Evolutionary conservation across 2,888 invertebrate genomes (phyloP).

Genomic region (Drosophila affinis): DNA sequence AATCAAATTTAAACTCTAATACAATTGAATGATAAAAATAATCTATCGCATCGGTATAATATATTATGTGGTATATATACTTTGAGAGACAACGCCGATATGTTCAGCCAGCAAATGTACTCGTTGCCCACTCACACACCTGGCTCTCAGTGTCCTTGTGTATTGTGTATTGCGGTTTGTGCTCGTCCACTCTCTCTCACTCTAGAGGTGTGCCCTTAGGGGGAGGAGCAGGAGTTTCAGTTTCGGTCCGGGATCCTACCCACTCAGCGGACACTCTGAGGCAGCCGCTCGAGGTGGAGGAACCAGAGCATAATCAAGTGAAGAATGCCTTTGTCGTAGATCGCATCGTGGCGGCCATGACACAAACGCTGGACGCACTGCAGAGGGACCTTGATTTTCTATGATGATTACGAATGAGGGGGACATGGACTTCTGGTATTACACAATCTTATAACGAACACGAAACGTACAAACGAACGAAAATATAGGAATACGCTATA

Average conservation of each 20-base stretch:
- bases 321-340: constrained; percentile 35
- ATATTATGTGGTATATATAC: constrained; percentile 21
- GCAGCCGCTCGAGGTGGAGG: neutral
- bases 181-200: constrained; percentile 40
- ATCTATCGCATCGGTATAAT: neutral
- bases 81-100: constrained; percentile 76
- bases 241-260: neutral
- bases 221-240: constrained; percentile 29
- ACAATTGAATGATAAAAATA: constrained; percentile 19
- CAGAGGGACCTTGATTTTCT: constrained; percentile 8
- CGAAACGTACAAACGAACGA: constrained; percentile 39
- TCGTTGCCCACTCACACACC: constrained; percentile 63
- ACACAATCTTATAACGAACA: constrained; percentile 44
- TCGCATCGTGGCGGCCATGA: constrained; percentile 31
- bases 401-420: neutral
- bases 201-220: constrained; percentile 11
- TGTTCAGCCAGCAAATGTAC: constrained; percentile 81
- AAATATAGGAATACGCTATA: constrained; percentile 50
- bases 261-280: neutral
- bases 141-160: constrained; percentile 50
- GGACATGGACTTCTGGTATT: constrained; percentile 43
- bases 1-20: constrained; percentile 33
- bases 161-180: neutral
- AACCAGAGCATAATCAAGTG: neutral
- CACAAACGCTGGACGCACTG: constrained; percentile 15